Percentiles rank a stretch among this genome's conserved stretches.
These are phyloP conservation scores for Antheraea assamensis DNA, from an alignment of 2,888 invertebrate genomes.

Conservation along the genomic window DNA sequence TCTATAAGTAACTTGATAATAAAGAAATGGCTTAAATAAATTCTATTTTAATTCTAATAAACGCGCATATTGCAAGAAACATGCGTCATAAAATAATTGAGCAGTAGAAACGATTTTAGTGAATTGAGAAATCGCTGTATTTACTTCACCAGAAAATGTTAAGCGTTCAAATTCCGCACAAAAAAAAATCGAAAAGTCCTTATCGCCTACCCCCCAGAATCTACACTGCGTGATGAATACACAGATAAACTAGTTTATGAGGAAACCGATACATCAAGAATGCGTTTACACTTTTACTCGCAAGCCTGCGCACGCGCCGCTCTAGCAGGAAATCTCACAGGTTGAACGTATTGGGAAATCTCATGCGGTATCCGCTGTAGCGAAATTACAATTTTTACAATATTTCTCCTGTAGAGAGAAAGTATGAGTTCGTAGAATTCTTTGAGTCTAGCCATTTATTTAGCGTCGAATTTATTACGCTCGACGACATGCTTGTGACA, in stretches of 20 bases:
- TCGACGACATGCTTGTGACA: no score
- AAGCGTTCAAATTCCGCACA: no score
- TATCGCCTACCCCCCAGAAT: no score
- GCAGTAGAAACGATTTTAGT: no score
- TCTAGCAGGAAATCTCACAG: conserved; percentile 1
- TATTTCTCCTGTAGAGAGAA: background rate
- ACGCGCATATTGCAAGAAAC: no score
- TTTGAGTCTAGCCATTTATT: background rate
- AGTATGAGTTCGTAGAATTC: background rate
- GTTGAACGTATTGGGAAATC: conserved; percentile 9
- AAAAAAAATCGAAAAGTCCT: no score
- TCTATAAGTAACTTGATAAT: no score
- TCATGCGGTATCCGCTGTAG: background rate
- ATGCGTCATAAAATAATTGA: no score
- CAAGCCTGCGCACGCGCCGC: background rate
- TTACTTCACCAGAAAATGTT: no score
- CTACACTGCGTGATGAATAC: background rate
- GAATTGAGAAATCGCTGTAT: no score
- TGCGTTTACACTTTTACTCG: conserved; percentile 9
- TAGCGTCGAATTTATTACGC: background rate
- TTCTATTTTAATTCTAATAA: no score
- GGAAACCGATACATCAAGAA: background rate
- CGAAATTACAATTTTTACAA: background rate
- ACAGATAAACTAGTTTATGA: conserved; percentile 2
- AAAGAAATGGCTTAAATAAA: no score